Percentiles rank a stretch among this genome's conserved stretches.
Conservation (phyloP, 2,888 invertebrate species). For the Phania funesta region DNA sequence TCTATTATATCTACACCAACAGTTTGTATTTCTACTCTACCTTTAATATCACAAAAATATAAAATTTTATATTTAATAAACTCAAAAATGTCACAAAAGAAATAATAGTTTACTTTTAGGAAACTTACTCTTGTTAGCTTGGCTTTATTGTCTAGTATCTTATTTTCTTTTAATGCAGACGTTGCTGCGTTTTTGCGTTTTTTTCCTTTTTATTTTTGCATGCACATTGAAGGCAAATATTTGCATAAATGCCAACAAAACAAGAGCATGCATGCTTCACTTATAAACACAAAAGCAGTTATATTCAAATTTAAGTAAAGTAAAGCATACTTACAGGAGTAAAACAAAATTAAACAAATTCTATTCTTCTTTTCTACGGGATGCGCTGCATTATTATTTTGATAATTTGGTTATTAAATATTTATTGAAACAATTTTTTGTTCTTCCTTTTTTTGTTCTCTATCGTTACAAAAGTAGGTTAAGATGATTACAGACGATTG, state of each 20-base stretch:
- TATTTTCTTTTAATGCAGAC: slow-evolving; percentile 19
- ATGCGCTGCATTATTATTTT: slow-evolving; percentile 3
- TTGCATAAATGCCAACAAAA: slow-evolving; percentile 19
- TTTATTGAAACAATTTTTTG: slow-evolving; percentile 38
- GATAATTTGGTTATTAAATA: slow-evolving; percentile 52
- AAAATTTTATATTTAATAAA: slow-evolving; percentile 12
- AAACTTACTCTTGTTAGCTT: slow-evolving; percentile 25
- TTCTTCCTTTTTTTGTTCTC: background rate
- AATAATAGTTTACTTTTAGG: slow-evolving; percentile 39
- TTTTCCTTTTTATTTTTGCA: background rate
- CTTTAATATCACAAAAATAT: background rate
- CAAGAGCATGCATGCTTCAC: background rate
- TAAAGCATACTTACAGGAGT: slow-evolving; percentile 51
- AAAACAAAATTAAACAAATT: background rate
- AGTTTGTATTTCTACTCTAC: too few species aligned
- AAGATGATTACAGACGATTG: slow-evolving; percentile 43
- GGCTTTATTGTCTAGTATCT: background rate
- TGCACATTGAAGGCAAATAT: slow-evolving; percentile 40
- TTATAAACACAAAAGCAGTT: background rate
- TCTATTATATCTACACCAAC: too few species aligned
- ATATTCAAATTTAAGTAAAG: slow-evolving; percentile 5
- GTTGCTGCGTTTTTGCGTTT: too few species aligned
- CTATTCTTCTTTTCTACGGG: background rate
- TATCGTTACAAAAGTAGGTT: slow-evolving; percentile 47
- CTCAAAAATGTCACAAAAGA: slow-evolving; percentile 29